Conservation (phyloP, 2,888 invertebrate genomes). For the Chaitophorus viminalis region DNA sequence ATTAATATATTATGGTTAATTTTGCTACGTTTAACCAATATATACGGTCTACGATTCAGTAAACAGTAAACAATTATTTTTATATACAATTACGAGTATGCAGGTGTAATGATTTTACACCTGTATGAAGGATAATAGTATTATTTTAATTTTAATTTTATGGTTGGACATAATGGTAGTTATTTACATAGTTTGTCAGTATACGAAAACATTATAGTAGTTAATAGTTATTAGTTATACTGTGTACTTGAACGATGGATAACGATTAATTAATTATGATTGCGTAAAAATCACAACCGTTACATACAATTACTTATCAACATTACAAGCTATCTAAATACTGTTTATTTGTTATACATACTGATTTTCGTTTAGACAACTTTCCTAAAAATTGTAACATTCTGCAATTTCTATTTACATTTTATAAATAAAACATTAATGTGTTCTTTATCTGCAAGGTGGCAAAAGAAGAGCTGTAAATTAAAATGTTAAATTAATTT, state of each 20-base stretch:
- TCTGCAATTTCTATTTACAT: neutral
- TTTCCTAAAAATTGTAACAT: conserved; percentile 1
- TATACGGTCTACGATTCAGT: no score
- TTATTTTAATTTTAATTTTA: neutral
- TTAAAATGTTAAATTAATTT: neutral
- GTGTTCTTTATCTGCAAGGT: neutral
- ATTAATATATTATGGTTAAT: no score
- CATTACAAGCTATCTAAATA: neutral
- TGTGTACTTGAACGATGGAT: neutral
- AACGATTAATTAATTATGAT: neutral
- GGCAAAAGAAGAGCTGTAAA: neutral
- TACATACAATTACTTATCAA: conserved; percentile 25
- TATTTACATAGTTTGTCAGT: neutral
- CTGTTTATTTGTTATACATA: no score
- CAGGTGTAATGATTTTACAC: no score
- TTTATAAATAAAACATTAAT: conserved; percentile 3
- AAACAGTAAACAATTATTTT: no score
- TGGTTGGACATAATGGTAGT: neutral
- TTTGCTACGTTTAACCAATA: no score
- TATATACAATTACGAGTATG: no score
- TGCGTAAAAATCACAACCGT: conserved; percentile 41
- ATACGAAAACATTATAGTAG: neutral
- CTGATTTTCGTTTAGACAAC: neutral
- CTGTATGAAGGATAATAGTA: neutral
- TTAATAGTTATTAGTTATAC: neutral